A percentile compares a stretch with the other conserved stretches of the same genome.
Evolutionary conservation across 2,888 invertebrate genomes (phyloP).

Genomic region (Incurvaria masculella): DNA sequence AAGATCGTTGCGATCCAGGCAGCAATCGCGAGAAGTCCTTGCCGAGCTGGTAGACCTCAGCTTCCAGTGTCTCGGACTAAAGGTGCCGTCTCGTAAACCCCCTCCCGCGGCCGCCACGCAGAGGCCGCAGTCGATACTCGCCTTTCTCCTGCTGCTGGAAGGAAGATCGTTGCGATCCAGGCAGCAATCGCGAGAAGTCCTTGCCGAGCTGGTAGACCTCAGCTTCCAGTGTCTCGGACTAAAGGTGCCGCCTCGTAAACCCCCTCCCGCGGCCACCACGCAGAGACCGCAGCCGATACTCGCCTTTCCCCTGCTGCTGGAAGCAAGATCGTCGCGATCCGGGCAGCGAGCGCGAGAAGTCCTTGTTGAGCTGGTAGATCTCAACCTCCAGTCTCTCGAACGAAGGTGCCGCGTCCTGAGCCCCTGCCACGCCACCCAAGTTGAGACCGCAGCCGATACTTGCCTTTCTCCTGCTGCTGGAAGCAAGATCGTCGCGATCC

Average conservation of each 20-base stretch:
- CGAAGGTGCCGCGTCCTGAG: too few species aligned
- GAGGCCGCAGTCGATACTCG: constrained; percentile 20
- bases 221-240: constrained; percentile 82
- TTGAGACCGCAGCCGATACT: too few species aligned
- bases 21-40: constrained; percentile 84
- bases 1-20: constrained; percentile 83
- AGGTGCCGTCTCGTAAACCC: constrained; percentile 78
- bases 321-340: too few species aligned
- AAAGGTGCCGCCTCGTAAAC: constrained; percentile 83
- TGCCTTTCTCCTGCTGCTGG: too few species aligned
- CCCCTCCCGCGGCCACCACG: constrained; percentile 74
- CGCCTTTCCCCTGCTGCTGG: too few species aligned
- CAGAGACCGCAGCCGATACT: too few species aligned
- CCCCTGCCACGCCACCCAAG: too few species aligned
- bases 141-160: constrained; percentile 71
- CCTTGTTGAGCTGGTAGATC: too few species aligned
- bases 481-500: too few species aligned
- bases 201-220: constrained; percentile 82
- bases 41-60: constrained; percentile 79
- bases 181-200: constrained; percentile 82
- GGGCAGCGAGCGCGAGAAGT: too few species aligned
- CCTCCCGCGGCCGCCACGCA: constrained; percentile 79
- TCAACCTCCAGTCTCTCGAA: too few species aligned
- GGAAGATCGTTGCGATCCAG: constrained; percentile 82
- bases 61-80: constrained; percentile 86